Base-by-base conservation (phyloP, 2,888 invertebrate species). In the Tachina grossa region DNA sequence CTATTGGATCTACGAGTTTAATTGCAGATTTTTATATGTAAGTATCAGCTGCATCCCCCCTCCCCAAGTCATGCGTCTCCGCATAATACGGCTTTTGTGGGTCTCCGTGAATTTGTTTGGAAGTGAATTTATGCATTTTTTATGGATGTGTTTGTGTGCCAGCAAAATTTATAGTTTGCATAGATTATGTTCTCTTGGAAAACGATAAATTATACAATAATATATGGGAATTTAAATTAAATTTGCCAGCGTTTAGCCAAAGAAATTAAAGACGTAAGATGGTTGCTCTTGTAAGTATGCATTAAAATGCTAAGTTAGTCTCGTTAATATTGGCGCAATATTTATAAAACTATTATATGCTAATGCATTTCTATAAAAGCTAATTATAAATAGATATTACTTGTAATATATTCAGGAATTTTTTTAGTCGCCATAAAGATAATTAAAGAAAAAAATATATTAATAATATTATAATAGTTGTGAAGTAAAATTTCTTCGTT, bases 91-190 rank as follows among this genome's bases (percentile, higher is more conserved):
- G 45, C 31, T 14, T n/a, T 22, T 68, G 61, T 39, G 59, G 16
- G 16, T 6, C 57, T 41, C 16, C 43, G 47, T 16, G 10, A 45
- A 45, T 71, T 53, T 63, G 53, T 19, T 71, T 43, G 31, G 69
- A 61, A 31, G 10, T 5, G 11, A 75, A 51, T 84, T 65, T 71
- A 69, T 79, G 49, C 22, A 68, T 41, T 41, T 31, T 59, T 14
- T 53, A n/a, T 22, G 51, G 11, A 3, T 51, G 41, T 51, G 10
- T 45, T 14, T 83, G 71, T 71, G 11, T 22, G 57, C 0, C 14
- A 66, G 78, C 55, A 31, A 6, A 45, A 79, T 85, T 81, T 82
- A 82, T 85, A 65, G 74, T 63, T 69, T 22, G 57, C 75, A 76
- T 71, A 85, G 75, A 83, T 83, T 71, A 71, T 53, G 55, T 57